These are phyloP conservation scores for Erethizon dorsatum DNA, from an alignment of 2,797 vertebrate genomes.

Conservation along the genomic window DNA sequence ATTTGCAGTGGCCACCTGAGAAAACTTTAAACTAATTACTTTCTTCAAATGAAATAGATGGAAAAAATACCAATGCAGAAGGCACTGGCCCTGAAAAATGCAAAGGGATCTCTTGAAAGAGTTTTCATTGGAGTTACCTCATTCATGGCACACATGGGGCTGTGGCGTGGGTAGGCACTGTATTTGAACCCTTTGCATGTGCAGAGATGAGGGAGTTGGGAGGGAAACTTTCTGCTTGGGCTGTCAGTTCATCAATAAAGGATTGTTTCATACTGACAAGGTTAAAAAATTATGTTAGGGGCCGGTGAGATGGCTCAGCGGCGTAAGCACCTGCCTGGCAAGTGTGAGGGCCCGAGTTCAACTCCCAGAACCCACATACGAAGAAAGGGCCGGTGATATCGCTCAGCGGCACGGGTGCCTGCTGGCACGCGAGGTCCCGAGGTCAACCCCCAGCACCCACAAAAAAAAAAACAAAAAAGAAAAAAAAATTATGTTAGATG, in stretches of 20 bases:
- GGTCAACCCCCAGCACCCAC: no score
- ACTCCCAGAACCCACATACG: no score
- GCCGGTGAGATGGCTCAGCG: no score
- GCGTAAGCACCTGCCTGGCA: no score
- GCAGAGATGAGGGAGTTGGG: not conserved
- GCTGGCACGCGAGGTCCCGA: no score
- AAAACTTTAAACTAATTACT: constrained; percentile 62
- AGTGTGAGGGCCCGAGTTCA: no score
- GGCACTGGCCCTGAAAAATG: not conserved
- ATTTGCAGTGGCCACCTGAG: not conserved
- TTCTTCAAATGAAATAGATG: not conserved
- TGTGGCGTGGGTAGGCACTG: not conserved
- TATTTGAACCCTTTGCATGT: not conserved
- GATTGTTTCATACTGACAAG: not conserved
- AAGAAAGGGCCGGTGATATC: no score
- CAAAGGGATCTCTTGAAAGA: not conserved
- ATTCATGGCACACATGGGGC: not conserved
- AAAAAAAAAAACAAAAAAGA: no score
- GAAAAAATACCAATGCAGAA: constrained; percentile 32
- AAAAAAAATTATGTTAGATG: not conserved
- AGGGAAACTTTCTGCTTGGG: not conserved
- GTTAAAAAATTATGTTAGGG: not conserved
- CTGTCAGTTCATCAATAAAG: not conserved
- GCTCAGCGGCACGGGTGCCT: no score
- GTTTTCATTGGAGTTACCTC: not conserved